A percentile compares a stretch with the other conserved stretches of the same genome.
Conservation (phyloP, 2,797 vertebrate species). For the Buphagus erythrorhynchus region DNA sequence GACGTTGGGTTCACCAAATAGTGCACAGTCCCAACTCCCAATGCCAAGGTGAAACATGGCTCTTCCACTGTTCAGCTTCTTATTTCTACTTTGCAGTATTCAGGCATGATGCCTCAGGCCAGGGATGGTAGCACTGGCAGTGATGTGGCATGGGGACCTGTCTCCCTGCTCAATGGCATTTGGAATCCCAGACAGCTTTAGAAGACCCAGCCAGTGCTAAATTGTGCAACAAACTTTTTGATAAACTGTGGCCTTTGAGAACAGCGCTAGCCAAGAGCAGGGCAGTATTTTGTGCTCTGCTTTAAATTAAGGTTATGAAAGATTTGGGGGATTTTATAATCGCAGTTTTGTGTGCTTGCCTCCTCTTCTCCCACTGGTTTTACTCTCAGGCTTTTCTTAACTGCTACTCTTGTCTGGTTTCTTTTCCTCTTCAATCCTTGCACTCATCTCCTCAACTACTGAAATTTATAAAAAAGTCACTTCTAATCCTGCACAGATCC, state of each 20-base stretch:
- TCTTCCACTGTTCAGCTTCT: background rate
- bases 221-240: background rate
- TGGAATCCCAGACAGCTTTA: background rate
- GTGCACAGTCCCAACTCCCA: background rate
- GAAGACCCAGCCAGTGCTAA: background rate
- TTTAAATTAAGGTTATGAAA: background rate
- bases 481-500: background rate
- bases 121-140: background rate
- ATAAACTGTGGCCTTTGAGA: background rate
- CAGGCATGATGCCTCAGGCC: background rate
- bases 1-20: background rate
- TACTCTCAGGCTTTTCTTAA: background rate
- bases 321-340: background rate
- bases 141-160: accelerated
- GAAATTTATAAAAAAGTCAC: background rate
- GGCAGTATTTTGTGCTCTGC: background rate
- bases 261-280: background rate
- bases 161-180: background rate
- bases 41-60: background rate
- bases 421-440: background rate
- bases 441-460: background rate
- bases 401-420: background rate
- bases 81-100: background rate
- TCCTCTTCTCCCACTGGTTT: background rate
- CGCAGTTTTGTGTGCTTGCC: accelerated